Percentiles rank a stretch among this genome's conserved stretches.
Evolutionary conservation across 53 echinoderm and acorn worm species (phyloP).

Genomic region (Echinometra lucunter): DNA sequence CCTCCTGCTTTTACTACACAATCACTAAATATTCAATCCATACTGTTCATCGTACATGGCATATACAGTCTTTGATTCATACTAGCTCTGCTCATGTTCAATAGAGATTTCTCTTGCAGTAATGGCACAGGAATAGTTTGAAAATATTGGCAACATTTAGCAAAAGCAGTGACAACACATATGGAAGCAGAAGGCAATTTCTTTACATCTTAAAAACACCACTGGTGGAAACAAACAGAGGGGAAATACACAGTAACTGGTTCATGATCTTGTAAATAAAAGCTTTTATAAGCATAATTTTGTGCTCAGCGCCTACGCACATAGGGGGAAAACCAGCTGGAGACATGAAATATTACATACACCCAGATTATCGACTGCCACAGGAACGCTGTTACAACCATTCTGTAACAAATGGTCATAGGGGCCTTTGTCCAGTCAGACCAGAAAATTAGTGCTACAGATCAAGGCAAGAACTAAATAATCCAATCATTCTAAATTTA

Average conservation of each 20-base stretch:
- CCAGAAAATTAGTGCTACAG: not conserved
- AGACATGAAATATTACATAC: not conserved
- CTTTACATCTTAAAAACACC: not conserved
- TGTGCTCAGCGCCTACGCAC: not conserved
- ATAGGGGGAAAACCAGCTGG: not conserved
- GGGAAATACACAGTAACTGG: not conserved
- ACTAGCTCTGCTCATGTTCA: not conserved
- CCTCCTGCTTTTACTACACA: not conserved
- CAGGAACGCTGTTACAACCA: not conserved
- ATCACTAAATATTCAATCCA: not conserved
- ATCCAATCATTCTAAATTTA: not conserved
- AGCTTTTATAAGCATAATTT: not conserved
- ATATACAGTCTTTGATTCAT: not conserved
- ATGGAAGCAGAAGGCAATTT: not conserved
- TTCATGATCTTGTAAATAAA: not conserved
- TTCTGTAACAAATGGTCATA: not conserved
- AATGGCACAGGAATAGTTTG: not conserved
- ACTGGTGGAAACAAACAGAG: not conserved
- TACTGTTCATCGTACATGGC: constrained; percentile 13
- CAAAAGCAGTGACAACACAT: not conserved
- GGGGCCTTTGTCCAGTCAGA: not conserved
- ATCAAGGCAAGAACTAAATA: not conserved
- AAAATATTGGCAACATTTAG: constrained; percentile 6
- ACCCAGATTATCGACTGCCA: not conserved
- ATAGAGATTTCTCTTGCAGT: not conserved